Conservation (phyloP, 2,888 invertebrate species). For the Eristalinus aeneus region DNA sequence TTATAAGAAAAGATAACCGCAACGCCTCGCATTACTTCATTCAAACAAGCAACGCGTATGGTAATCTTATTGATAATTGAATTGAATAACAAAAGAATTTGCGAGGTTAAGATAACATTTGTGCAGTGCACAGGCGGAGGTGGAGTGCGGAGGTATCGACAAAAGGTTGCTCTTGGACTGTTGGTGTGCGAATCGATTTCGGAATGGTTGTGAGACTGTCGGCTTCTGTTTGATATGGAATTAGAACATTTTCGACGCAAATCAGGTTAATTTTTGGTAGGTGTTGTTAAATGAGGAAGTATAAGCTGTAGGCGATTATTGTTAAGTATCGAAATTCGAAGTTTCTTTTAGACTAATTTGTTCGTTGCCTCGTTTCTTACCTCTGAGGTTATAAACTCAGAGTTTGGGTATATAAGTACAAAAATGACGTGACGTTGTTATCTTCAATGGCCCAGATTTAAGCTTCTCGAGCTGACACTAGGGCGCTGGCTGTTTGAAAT, state of each 20-base stretch:
- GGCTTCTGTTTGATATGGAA: background rate
- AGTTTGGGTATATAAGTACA: no score
- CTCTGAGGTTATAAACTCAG: no score
- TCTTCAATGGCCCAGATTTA: no score
- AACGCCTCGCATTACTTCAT: constrained; percentile 1
- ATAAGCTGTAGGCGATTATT: background rate
- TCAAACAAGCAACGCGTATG: background rate
- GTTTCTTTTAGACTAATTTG: no score
- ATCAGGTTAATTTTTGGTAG: background rate
- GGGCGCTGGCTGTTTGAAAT: no score
- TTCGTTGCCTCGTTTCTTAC: no score
- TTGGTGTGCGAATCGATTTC: background rate
- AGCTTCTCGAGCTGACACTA: no score
- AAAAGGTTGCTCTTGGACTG: background rate
- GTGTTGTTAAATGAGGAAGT: background rate
- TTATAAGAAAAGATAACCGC: constrained; percentile 15
- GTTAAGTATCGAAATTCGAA: no score
- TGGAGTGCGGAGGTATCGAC: background rate
- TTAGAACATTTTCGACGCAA: background rate
- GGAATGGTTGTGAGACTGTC: background rate
- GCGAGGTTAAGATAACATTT: constrained; percentile 39
- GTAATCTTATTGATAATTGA: constrained; percentile 37
- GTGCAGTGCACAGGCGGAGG: background rate
- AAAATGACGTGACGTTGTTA: no score
- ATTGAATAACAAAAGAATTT: constrained; percentile 18